Evolutionary conservation across 2,797 vertebrate species (phyloP).

Genomic region (Sebastes iracundus): DNA sequence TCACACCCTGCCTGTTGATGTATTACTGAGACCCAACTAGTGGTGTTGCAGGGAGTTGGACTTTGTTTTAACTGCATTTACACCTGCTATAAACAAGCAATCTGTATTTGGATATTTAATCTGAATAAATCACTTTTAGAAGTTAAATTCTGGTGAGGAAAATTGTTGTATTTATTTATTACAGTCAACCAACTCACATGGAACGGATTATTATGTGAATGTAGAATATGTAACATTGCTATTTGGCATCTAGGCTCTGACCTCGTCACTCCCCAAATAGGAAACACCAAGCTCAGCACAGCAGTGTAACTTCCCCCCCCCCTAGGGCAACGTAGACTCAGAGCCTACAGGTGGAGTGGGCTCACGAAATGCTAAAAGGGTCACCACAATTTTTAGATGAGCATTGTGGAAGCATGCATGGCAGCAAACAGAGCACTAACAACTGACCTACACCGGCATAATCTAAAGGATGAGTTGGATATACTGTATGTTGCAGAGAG

Average conservation of each 20-base stretch:
- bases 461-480: too few relatives aligned
- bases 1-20: constrained; percentile 52
- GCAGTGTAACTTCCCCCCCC: not conserved
- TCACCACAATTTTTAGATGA: too few relatives aligned
- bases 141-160: not conserved
- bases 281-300: not conserved
- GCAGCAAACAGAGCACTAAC: too few relatives aligned
- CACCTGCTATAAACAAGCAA: not conserved
- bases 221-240: not conserved
- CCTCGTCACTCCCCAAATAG: not conserved
- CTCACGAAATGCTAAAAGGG: too few relatives aligned
- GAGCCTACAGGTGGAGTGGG: too few relatives aligned
- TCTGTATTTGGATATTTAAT: not conserved
- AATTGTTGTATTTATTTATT: not conserved
- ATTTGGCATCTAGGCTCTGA: not conserved
- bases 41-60: not conserved
- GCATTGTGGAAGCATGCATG: too few relatives aligned
- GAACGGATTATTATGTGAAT: not conserved
- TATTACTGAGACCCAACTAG: not conserved
- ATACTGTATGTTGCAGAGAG: too few relatives aligned
- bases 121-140: not conserved
- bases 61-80: not conserved
- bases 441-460: too few relatives aligned
- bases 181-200: not conserved
- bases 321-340: not conserved